These are phyloP conservation scores for Scortum barcoo DNA, from an alignment of 2,113 vertebrate genomes.

Conservation along the genomic window DNA sequence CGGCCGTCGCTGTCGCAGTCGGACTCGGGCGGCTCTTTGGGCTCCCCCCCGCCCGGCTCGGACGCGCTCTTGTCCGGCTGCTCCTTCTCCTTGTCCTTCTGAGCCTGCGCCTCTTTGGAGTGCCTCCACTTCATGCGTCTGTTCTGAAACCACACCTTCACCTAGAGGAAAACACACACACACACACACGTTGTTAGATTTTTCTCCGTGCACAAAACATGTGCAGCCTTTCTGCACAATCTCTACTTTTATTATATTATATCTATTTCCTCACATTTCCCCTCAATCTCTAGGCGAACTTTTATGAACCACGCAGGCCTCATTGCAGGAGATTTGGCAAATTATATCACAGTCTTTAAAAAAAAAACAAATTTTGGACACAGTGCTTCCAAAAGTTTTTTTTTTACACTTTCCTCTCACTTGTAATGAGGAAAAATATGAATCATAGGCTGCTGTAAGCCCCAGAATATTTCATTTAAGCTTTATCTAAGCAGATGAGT, in stretches of 20 bases:
- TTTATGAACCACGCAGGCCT: background rate
- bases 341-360: background rate
- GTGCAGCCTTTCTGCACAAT: background rate
- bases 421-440: background rate
- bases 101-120: constrained; percentile 97
- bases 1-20: constrained; percentile 92
- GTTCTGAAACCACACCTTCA: constrained; percentile 99
- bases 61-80: constrained; percentile 82
- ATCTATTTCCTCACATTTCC: background rate
- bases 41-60: constrained; percentile 75
- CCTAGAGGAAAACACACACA: constrained; percentile 77
- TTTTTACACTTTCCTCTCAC: background rate
- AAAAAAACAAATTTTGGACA: background rate
- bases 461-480: background rate
- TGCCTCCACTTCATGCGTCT: constrained; percentile 98
- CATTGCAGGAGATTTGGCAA: too few species aligned
- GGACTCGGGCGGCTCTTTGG: constrained; percentile 87
- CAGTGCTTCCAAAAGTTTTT: background rate
- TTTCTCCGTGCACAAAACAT: too few species aligned
- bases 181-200: background rate
- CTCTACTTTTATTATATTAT: background rate
- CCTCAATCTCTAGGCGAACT: background rate
- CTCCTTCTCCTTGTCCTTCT: constrained; percentile 96
- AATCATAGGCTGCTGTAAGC: background rate
- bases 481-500: background rate